Evolutionary conservation across 2,888 invertebrate genomes (phyloP), one percentile per base, ranked within the genome.

Genomic region (Linyphia triangularis): DNA sequence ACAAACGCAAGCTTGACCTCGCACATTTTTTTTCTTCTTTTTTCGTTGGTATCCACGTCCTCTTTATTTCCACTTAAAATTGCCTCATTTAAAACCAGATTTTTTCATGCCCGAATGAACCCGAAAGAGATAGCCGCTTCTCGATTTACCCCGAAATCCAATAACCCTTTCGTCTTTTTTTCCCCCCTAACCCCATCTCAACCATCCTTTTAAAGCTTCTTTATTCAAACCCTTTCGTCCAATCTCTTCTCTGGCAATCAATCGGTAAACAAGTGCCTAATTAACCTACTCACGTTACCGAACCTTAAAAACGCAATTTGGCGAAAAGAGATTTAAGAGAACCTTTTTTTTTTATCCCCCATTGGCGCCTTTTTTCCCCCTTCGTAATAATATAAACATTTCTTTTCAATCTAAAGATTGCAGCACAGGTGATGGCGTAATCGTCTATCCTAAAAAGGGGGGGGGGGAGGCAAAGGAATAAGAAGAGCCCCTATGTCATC

Each of bases 261-360:
- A 63, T 72, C 61, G 61, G 82, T 72, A 82, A 82, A 82, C 61
- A 72, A 6, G 43, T 24, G 43, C 30, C 61, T 82, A 82, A 82
- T 82, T 82, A 72, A 82, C 61, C 40, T 61, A 51, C 72, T 82
- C 82, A 37, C 24, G 70, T 82, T 82, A 82, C 82, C 28, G 13
- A 30, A 26, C 30, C 22, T 79, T 59, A 24, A 81, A 67, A 70
- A 65, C 30, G 78, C 67, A 79, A 79, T 79, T 79, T 79, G 51
- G 19, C 63, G 26, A n/a, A 33, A 67, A 67, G 37, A 40, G 70
- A 5, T 51, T 43, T 67, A 24, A n/a, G n/a, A n/a, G 70, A 37
- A 9, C 51, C 40, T 40, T 30, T 59, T 16, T 57, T 57, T 16
- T 1, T 19, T 16, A 5, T 57, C 16, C 0, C 5, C 19, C 33